These are phyloP conservation scores for Gerris lacustris DNA, from an alignment of 2,888 invertebrate genomes.

Conservation along the genomic window DNA sequence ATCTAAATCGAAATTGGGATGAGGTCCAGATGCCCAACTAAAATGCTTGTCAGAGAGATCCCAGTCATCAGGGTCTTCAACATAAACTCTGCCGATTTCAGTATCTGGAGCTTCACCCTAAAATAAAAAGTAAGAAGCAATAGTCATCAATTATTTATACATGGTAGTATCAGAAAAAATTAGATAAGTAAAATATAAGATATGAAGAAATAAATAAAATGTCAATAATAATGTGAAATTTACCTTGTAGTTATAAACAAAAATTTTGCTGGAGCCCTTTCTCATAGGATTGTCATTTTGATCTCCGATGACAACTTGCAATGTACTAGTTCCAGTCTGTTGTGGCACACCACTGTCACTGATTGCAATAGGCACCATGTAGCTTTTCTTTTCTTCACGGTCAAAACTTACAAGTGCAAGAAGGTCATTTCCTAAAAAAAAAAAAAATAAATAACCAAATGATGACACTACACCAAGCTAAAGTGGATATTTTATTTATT, in stretches of 20 bases:
- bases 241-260: constrained; percentile 88
- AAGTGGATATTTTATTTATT: too few species aligned
- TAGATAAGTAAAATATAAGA: background rate
- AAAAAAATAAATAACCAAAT: constrained; percentile 16
- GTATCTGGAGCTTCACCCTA: constrained; percentile 65
- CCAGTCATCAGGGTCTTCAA: constrained; percentile 93
- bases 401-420: constrained; percentile 66
- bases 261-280: constrained; percentile 76
- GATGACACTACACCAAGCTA: background rate
- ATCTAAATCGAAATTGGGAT: constrained; percentile 60
- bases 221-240: constrained; percentile 16
- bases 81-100: constrained; percentile 83
- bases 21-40: constrained; percentile 48
- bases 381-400: constrained; percentile 74
- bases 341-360: constrained; percentile 67
- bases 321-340: constrained; percentile 65
- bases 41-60: constrained; percentile 86
- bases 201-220: background rate
- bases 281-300: constrained; percentile 84
- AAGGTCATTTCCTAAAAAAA: constrained; percentile 46
- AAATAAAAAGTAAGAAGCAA: constrained; percentile 13
- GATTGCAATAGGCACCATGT: constrained; percentile 77
- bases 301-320: constrained; percentile 87
- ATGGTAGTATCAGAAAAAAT: too few species aligned
- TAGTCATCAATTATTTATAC: background rate